Percentiles rank a stretch among this genome's conserved stretches.
These are phyloP conservation scores for Epistrophe eligans DNA, from an alignment of 2,888 invertebrate genomes.

Conservation along the genomic window DNA sequence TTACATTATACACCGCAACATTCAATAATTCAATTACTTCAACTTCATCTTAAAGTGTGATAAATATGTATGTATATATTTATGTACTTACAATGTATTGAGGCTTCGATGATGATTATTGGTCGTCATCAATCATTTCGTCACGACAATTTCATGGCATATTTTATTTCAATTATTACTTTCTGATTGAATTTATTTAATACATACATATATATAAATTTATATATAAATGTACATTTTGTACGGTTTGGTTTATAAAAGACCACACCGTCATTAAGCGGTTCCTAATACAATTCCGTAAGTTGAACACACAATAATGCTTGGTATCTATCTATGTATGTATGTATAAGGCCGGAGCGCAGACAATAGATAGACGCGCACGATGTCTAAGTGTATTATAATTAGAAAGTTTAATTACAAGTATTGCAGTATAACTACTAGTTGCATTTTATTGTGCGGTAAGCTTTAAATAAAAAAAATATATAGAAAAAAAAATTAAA, in stretches of 20 bases:
- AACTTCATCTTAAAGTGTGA: constrained; percentile 16
- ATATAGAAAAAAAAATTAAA: constrained; percentile 26
- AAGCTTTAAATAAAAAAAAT: constrained; percentile 10
- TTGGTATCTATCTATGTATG: neutral
- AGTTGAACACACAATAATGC: constrained; percentile 43
- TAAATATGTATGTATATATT: constrained; percentile 2
- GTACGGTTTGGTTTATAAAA: constrained; percentile 27
- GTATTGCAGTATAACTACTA: constrained; percentile 51
- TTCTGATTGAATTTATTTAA: constrained; percentile 66
- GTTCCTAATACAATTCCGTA: constrained; percentile 56
- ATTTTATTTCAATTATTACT: constrained; percentile 72
- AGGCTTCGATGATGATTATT: constrained; percentile 12
- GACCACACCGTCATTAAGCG: constrained; percentile 50
- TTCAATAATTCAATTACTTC: constrained; percentile 23
- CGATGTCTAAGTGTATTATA: constrained; percentile 45
- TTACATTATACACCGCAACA: neutral
- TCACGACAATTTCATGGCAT: constrained; percentile 71
- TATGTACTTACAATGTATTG: too few species aligned
- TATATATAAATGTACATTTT: too few species aligned
- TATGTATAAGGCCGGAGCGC: neutral
- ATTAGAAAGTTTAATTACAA: constrained; percentile 75
- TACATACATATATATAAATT: neutral
- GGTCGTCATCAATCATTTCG: constrained; percentile 63
- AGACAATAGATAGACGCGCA: constrained; percentile 52
- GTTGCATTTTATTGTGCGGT: constrained; percentile 54